Base-by-base conservation (phyloP, 2,797 vertebrate genomes). In the Enteromius trimaculatus region DNA sequence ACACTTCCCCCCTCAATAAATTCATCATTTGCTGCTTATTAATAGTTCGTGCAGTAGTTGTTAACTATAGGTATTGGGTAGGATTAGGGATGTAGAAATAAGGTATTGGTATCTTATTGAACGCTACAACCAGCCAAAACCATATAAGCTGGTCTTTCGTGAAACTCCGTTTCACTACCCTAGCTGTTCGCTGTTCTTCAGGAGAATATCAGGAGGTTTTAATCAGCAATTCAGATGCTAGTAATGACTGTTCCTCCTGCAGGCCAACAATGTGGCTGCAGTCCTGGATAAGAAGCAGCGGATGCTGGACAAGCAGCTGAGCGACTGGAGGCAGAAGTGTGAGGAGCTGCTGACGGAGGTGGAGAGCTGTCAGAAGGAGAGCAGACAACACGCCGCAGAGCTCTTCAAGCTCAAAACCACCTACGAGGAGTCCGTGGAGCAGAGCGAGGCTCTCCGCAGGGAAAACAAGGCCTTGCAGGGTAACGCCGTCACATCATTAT, bases 361-460 rank as follows among this genome's bases (percentile, higher is more conserved):
- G 88, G 95, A 96, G 85, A 86, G 90, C 69, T 95, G 95, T 81
- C 95, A 96, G 93, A 96, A 95, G 88, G 95, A 96, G 90, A 94
- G 94, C 88, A 77, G 93, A 19, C 93, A 91, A 11, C 95, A 95
- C 9, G 87, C 92, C 76, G 86, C 91, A 0, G 95, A 96, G 88
- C 94, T 96, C 84, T 96, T 95, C 86, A 95, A 96, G 80, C 90
- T 96, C 77, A 96, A 94, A 91, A 95, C 94, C 0, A 86, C 89
- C 37, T 93, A 95, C 0, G 95, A 96, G 83, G 95, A 96, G 90
- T 88, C 91, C 2, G 84, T 95, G 87, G 95, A 96, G 90, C 95
- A 95, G 87, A 87, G 92, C 62, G 94, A 95, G 84, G 93, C 89
- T 6, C 85, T 94, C 0, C 93, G 93, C 34, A 90, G 93, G 42